Evolutionary conservation across 2,113 vertebrate genomes (phyloP), one percentile per base, ranked within the genome.

Genomic region (Ariopsis seemanni): DNA sequence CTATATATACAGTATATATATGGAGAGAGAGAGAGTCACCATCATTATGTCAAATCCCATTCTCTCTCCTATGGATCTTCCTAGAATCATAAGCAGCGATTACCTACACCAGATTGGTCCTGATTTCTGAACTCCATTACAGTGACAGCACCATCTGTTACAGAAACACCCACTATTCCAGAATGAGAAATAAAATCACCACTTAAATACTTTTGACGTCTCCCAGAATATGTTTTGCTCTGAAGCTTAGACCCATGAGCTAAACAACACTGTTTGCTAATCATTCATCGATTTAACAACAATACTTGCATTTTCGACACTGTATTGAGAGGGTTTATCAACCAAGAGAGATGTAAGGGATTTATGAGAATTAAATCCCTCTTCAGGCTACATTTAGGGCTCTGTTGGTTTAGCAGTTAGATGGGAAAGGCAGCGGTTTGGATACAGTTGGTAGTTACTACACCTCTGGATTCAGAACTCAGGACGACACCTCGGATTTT

Each of bases 71-170:
- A 53, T 69, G 34, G 30, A 42, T 86, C 78, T 63, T 72, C 65
- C 27, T 69, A 81, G 27, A 86, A 71, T 20, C 55, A 25, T 5
- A 6, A 60, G 53, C 34, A 52, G 72, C 18, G 78, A 82, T 86
- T 86, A 86, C 72, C 60, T 86, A 6, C 30, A 11, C 65, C 78
- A 72, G 60, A 71, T 82, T 82, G 71, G 57, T 85, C 30, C 78
- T 60, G 78, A 82, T 86, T 71, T 71, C 4, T n/a, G 17, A 72
- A 85, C 75, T 60, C 77, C 22, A 69, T 71, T 71, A 12, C 52
- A 58, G 34, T 53, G 62, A 55, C 62, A 80, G 27, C 34, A 79
- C 85, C 85, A 86, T 81, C 85, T 86, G 78, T 10, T 4, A 58
- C 77, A 72, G 63, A 71, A 72, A 57, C 30, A 15, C 27, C 22